Evolutionary conservation across 2,797 vertebrate species (phyloP).

Genomic region (Platyrinchus mystaceus): DNA sequence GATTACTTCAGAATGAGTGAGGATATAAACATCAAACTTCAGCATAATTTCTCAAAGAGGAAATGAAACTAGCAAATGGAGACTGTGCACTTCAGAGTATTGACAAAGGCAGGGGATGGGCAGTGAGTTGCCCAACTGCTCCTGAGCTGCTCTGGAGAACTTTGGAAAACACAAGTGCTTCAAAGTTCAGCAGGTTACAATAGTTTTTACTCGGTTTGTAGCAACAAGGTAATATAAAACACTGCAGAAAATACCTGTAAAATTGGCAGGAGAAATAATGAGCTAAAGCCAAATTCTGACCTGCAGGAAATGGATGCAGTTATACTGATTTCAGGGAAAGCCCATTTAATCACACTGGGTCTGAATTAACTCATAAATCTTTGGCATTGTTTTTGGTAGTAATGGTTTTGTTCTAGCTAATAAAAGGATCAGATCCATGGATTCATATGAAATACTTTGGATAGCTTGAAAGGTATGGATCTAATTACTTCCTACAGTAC

Average conservation of each 20-base stretch:
- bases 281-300: background rate
- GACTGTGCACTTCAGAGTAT: background rate
- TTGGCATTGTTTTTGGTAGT: background rate
- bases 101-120: background rate
- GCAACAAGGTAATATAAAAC: background rate
- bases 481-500: background rate
- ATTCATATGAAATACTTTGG: background rate
- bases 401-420: background rate
- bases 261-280: background rate
- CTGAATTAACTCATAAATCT: background rate
- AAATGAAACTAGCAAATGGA: background rate
- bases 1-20: background rate
- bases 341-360: background rate
- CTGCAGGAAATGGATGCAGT: background rate
- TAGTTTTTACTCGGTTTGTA: background rate
- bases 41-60: background rate
- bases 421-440: background rate
- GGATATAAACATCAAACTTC: background rate
- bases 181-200: background rate
- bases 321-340: background rate
- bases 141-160: background rate
- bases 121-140: background rate
- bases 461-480: background rate
- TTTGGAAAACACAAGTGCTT: background rate
- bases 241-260: background rate